Conservation (phyloP, 2,888 invertebrate species). For the Cephus runcator region DNA sequence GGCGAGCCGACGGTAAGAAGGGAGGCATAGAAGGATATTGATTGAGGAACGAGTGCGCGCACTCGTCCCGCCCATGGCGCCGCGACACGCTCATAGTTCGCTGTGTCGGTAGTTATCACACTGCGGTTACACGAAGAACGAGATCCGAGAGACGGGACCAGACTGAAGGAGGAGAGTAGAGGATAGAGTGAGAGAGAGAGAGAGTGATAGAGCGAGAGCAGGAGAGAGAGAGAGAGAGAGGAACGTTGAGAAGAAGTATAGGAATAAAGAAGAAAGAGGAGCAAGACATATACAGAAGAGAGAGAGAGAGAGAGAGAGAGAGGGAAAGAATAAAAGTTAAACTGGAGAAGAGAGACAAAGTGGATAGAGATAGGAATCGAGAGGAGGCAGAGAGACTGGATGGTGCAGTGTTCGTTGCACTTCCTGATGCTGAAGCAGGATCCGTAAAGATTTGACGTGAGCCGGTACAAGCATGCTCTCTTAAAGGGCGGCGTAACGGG, state of each 20-base stretch:
- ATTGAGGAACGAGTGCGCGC: conserved; percentile 46
- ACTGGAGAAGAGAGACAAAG: neutral
- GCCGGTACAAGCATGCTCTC: conserved; percentile 14
- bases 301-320: no score
- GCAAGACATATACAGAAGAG: conserved; percentile 2
- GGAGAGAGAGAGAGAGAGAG: conserved; percentile 5
- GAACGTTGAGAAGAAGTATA: neutral
- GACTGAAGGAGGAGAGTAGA: neutral
- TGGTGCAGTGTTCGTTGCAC: conserved; percentile 15
- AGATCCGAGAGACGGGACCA: neutral
- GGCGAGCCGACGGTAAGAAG: conserved; percentile 23
- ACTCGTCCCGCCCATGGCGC: conserved; percentile 22
- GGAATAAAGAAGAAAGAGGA: neutral
- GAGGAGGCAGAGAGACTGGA: conserved; percentile 20
- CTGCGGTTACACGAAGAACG: neutral
- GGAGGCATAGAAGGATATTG: conserved; percentile 44
- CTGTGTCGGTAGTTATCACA: conserved; percentile 8
- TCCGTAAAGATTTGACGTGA: conserved; percentile 29
- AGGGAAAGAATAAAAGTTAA: no score
- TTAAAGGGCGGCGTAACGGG: conserved; percentile 31
- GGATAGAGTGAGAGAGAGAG: neutral
- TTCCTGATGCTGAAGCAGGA: conserved; percentile 16
- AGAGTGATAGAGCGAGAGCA: conserved; percentile 16
- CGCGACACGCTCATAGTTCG: conserved; percentile 3
- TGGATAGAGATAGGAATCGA: neutral